Conservation (phyloP, 2,113 vertebrate genomes). For the Scomber japonicus region DNA sequence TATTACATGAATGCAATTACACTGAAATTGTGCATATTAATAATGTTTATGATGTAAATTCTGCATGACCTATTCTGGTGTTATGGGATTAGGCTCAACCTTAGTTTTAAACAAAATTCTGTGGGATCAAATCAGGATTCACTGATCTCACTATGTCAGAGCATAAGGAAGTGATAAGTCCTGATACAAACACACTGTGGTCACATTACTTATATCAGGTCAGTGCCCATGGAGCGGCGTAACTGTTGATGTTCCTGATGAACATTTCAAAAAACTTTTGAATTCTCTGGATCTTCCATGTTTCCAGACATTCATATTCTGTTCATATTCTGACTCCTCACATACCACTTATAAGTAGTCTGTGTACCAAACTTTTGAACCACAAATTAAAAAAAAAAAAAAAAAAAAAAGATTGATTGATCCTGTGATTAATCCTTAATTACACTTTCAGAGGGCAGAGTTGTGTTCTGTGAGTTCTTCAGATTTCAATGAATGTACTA, state of each 20-base stretch:
- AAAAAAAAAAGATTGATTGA: no score
- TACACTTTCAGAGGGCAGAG: no score
- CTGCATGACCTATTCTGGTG: background rate
- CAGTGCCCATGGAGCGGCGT: background rate
- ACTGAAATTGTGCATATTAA: background rate
- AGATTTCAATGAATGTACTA: no score
- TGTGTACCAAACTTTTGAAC: no score
- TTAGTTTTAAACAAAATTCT: constrained; percentile 7
- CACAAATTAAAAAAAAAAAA: no score
- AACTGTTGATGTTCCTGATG: background rate
- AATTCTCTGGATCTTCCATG: background rate
- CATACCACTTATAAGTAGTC: no score
- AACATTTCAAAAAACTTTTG: background rate
- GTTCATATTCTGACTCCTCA: no score
- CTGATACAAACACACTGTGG: background rate
- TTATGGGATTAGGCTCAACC: constrained; percentile 2
- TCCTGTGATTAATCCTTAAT: no score
- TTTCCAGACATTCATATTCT: background rate
- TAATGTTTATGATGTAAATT: background rate
- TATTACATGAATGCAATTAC: background rate
- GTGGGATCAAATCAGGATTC: constrained; percentile 15
- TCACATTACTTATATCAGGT: background rate
- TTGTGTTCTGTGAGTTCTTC: no score
- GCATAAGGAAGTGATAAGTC: background rate
- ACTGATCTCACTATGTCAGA: background rate